These are phyloP conservation scores for Gari tellinella DNA, from an alignment of 2,888 invertebrate species.

Conservation along the genomic window DNA sequence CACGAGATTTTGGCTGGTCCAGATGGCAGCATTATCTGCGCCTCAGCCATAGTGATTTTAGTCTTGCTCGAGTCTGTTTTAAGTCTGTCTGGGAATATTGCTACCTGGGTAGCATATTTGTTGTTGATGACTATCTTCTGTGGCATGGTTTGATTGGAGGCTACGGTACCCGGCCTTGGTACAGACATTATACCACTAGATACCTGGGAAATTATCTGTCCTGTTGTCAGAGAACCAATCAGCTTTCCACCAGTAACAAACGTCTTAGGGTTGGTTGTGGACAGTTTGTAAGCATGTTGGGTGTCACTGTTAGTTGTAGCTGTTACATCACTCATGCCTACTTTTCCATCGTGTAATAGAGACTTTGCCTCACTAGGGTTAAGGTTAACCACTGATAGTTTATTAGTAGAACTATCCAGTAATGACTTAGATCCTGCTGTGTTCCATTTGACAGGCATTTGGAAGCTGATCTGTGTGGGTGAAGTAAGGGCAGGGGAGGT, in stretches of 20 bases:
- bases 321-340: not conserved
- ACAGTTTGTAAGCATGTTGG: not conserved
- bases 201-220: slow-evolving; percentile 17
- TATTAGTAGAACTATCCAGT: slow-evolving; percentile 39
- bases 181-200: slow-evolving; percentile 16
- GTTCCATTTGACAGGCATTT: slow-evolving; percentile 53
- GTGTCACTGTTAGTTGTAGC: not conserved
- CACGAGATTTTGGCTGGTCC: slow-evolving; percentile 58
- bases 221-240: slow-evolving; percentile 15
- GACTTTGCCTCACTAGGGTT: slow-evolving; percentile 27
- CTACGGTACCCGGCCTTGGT: slow-evolving; percentile 19
- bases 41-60: slow-evolving; percentile 57
- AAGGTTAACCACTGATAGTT: slow-evolving; percentile 42
- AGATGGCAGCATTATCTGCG: slow-evolving; percentile 57
- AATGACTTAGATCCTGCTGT: slow-evolving; percentile 48
- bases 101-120: slow-evolving; percentile 45
- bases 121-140: slow-evolving; percentile 38
- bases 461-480: slow-evolving; percentile 51
- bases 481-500: slow-evolving; percentile 1
- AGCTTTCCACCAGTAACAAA: slow-evolving; percentile 34
- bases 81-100: slow-evolving; percentile 29
- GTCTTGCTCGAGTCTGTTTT: slow-evolving; percentile 47
- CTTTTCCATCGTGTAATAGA: slow-evolving; percentile 16
- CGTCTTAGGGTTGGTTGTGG: slow-evolving; percentile 10
- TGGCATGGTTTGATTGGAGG: slow-evolving; percentile 17